A percentile compares a stretch with the other conserved stretches of the same genome.
Conservation (phyloP, 2,888 invertebrate genomes). For the Mesorhabditis spiculigera region DNA sequence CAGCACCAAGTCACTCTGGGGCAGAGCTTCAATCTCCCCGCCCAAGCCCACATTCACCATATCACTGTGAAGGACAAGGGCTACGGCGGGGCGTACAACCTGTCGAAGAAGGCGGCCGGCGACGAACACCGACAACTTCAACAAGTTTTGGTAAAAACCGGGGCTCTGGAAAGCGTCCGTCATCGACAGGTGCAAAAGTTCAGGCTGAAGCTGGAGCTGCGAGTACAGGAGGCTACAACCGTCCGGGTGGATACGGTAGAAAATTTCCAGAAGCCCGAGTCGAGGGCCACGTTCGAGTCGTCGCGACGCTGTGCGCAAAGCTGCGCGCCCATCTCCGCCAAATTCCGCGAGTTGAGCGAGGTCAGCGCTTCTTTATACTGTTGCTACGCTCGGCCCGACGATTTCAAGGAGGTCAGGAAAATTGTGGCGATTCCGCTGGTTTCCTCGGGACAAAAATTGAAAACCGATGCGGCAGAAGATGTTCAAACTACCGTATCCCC, state of each 20-base stretch:
- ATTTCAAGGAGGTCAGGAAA: background rate
- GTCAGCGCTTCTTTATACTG: background rate
- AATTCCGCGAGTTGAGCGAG: background rate
- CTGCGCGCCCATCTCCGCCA: background rate
- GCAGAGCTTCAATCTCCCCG: slow-evolving; percentile 33
- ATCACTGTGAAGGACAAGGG: slow-evolving; percentile 23
- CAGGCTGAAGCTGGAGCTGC: slow-evolving; percentile 16
- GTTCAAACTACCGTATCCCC: slow-evolving; percentile 25
- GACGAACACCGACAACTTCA: slow-evolving; percentile 26
- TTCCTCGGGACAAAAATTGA: slow-evolving; percentile 30
- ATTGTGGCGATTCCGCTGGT: slow-evolving; percentile 20
- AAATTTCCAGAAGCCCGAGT: background rate
- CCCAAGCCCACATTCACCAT: slow-evolving; percentile 12
- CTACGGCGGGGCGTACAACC: slow-evolving; percentile 39
- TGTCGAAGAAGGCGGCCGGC: slow-evolving; percentile 38
- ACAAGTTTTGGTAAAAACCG: slow-evolving; percentile 19
- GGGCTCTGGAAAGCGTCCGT: slow-evolving; percentile 21
- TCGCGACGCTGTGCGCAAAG: background rate
- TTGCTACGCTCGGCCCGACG: background rate
- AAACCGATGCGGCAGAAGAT: slow-evolving; percentile 48
- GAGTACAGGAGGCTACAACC: slow-evolving; percentile 23
- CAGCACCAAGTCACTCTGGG: slow-evolving; percentile 38
- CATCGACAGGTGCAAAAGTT: slow-evolving; percentile 23
- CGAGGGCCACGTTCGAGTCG: background rate
- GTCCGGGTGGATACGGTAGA: slow-evolving; percentile 20